These are phyloP conservation scores for Rissa tridactyla DNA, from an alignment of 2,113 vertebrate species.

Conservation along the genomic window DNA sequence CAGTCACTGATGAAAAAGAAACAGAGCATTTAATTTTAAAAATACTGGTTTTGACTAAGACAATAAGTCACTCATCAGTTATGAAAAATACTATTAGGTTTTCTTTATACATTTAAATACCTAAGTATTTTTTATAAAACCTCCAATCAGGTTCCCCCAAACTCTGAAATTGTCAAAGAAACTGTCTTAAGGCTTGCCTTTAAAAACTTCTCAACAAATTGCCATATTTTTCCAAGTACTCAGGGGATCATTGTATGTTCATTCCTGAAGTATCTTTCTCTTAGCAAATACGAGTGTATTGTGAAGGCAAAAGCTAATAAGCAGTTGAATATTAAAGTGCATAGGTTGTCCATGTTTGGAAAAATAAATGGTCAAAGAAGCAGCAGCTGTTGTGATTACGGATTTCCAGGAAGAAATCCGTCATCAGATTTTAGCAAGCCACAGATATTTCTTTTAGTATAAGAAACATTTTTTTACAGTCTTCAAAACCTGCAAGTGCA, in stretches of 20 bases:
- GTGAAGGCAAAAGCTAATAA: constrained; percentile 46
- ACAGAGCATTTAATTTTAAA: constrained; percentile 37
- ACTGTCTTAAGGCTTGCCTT: constrained; percentile 17
- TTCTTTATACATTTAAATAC: constrained; percentile 34
- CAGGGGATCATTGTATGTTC: neutral
- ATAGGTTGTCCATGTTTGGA: neutral
- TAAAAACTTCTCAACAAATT: neutral
- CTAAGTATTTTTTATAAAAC: constrained; percentile 38
- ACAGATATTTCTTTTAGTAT: constrained; percentile 19
- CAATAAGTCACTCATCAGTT: constrained; percentile 14
- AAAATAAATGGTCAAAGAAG: constrained; percentile 4
- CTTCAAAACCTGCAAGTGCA: neutral
- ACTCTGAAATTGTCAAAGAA: neutral
- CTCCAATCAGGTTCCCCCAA: neutral
- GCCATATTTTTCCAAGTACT: neutral
- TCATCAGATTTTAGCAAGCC: constrained; percentile 6
- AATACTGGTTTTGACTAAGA: constrained; percentile 33
- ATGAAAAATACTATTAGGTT: constrained; percentile 48
- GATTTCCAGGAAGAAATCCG: neutral
- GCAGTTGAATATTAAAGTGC: constrained; percentile 43
- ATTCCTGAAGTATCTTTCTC: neutral
- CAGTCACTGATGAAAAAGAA: neutral
- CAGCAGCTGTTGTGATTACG: neutral
- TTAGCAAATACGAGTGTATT: constrained; percentile 4
- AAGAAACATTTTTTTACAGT: neutral